These are phyloP conservation scores for Todus mexicanus DNA, from an alignment of 2,797 vertebrate species.

Conservation along the genomic window DNA sequence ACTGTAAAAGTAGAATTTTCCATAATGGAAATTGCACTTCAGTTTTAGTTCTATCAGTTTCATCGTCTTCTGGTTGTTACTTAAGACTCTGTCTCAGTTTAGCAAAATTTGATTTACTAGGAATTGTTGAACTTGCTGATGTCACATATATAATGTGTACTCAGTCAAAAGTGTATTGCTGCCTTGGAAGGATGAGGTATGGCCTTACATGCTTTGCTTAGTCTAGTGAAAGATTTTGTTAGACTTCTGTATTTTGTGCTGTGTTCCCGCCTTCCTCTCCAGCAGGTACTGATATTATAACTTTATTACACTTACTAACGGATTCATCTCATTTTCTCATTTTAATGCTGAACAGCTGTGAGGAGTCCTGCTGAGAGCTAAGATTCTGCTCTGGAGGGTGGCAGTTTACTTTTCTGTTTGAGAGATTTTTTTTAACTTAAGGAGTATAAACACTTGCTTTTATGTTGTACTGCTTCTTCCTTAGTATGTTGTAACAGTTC, in stretches of 20 bases:
- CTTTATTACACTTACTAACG: constrained; percentile 10
- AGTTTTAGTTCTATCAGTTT: neutral
- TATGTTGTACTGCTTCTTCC: neutral
- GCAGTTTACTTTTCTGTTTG: constrained; percentile 32
- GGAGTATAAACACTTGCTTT: constrained; percentile 6
- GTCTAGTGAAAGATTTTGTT: neutral
- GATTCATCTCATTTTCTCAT: constrained; percentile 20
- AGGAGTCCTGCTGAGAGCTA: constrained; percentile 18
- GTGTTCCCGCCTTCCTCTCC: neutral
- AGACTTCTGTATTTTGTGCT: neutral
- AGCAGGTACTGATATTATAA: neutral
- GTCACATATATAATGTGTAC: neutral
- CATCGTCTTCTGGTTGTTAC: neutral
- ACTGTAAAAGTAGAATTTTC: neutral
- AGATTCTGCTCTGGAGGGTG: constrained; percentile 52
- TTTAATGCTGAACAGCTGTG: constrained; percentile 66
- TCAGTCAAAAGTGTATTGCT: neutral
- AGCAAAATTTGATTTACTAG: neutral
- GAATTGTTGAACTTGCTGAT: neutral
- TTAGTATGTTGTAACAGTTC: neutral
- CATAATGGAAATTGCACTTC: neutral
- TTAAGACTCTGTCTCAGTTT: neutral
- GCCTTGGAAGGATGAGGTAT: neutral
- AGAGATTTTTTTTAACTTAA: constrained; percentile 40
- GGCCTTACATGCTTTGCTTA: neutral